phyloP scores from a whole-genome alignment of 2,888 invertebrate species.

The Acleris laterana region DNA sequence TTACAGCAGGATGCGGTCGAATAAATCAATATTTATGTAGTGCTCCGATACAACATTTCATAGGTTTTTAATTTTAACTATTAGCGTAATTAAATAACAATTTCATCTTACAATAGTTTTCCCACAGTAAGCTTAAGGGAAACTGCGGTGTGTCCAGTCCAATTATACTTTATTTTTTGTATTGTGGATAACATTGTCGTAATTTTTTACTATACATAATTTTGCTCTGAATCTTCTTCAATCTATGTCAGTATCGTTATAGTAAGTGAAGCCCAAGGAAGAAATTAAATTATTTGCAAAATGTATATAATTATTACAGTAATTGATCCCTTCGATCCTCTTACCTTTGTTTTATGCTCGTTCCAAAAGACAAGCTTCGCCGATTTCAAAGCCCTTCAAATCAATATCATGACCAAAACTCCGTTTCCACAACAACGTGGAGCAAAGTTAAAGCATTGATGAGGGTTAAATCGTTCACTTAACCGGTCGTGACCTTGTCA shows the following conservation, averaged over 20 bases:
- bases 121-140: conserved; percentile 16
- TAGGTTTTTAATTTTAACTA: conserved; percentile 8
- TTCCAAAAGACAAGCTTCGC: conserved; percentile 5
- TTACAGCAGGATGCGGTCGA: conserved; percentile 5
- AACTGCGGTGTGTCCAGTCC: not conserved
- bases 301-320: conserved; percentile 34
- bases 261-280: conserved; percentile 55
- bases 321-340: conserved; percentile 39
- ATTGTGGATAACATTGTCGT: not conserved
- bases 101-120: conserved; percentile 14
- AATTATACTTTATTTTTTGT: not conserved
- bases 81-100: conserved; percentile 27
- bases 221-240: conserved; percentile 49
- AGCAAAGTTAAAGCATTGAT: conserved; percentile 38
- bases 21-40: conserved; percentile 23
- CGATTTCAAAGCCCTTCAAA: conserved; percentile 6
- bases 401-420: conserved; percentile 20
- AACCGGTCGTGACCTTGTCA: conserved; percentile 34
- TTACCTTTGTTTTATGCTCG: conserved; percentile 19
- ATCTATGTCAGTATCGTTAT: conserved; percentile 42
- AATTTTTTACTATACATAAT: conserved; percentile 40
- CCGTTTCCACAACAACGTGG: conserved; percentile 17
- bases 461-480: conserved; percentile 38
- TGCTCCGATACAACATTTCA: conserved; percentile 15
- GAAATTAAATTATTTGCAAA: conserved; percentile 50